Percentiles rank a stretch among this genome's conserved stretches.
phyloP scores from a whole-genome alignment of 2,113 vertebrate species.

The Tachuris rubrigastra region DNA sequence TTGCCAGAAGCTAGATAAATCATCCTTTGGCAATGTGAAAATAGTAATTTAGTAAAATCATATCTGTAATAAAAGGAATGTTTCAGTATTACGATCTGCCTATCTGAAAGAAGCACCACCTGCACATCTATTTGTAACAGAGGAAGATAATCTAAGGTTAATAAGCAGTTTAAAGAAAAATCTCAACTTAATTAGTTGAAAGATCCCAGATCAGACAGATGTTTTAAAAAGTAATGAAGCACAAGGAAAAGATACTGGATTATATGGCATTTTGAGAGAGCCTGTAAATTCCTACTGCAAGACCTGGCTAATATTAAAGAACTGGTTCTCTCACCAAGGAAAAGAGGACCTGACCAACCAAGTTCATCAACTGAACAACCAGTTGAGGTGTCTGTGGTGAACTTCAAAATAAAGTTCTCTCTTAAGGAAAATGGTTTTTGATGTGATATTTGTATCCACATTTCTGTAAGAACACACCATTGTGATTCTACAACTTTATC shows the following conservation, averaged over 20 bases:
- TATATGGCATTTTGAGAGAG: not conserved
- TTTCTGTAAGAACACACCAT: not conserved
- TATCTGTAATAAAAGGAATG: not conserved
- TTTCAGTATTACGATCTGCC: not conserved
- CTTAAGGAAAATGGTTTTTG: not conserved
- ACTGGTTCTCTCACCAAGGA: not conserved
- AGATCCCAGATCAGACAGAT: not conserved
- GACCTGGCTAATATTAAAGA: not conserved
- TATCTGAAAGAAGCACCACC: not conserved
- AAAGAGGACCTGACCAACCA: not conserved
- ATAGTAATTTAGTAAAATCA: slow-evolving; percentile 7
- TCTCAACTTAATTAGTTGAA: not conserved
- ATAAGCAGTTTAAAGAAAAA: not conserved
- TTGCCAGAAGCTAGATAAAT: not conserved
- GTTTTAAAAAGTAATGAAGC: not conserved
- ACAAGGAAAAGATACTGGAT: not conserved
- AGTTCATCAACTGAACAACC: not conserved
- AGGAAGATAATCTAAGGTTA: not conserved
- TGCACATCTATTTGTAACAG: not conserved
- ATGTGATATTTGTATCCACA: not conserved
- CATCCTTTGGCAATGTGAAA: slow-evolving; percentile 1
- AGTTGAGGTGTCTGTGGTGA: not conserved
- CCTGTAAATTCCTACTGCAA: not conserved
- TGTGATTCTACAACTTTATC: not conserved
- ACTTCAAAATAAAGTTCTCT: not conserved